Base-by-base conservation (phyloP, 2,113 vertebrate genomes). In the Ceyx melanurus region DNA sequence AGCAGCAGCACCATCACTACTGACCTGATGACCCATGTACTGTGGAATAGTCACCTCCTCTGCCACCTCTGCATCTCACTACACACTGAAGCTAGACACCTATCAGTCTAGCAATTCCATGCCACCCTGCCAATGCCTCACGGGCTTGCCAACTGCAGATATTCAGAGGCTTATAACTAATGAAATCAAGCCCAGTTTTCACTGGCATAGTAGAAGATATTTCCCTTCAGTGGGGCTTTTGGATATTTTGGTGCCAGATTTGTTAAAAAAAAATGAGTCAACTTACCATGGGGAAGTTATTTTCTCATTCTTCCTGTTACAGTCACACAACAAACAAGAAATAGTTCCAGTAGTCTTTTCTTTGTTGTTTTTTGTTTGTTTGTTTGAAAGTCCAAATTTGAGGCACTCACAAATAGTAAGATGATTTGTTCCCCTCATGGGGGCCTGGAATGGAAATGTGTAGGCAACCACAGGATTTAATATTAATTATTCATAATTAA, bases 321-420 rank as follows among this genome's bases (percentile, higher is more conserved):
- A 70, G 10, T 79, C 54, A 85, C 23, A 28, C 58, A 89, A 53
- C 13, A 89, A 62, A 76, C 26, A 92, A 86, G 28, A 77, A 95
- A 83, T 40, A 40, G 15, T 72, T 73, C 26, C 45, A 82, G 2
- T 2, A 75, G 13, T 20, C 22, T 56, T 31, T 48, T 0, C 35
- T 37, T 6, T 48, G 58, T 6, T 54, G 45, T 6, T 45, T 45
- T 45, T 45, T 17, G 15, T 45, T 45, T 37, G 35, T 37, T 53
- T 33, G 5, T 62, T 37, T 42, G 35, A 13, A 75, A 82, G 22
- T 8, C 48, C 21, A 81, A 35, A 70, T 75, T 75, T 45, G 68
- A 87, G n/a, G 18, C 78, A 72, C 4, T 54, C 79, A 25, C 40
- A 85, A 84, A 65, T 12, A 82, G 29, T 78, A 60, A 71, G 15